Evolutionary conservation across 2,113 vertebrate species (phyloP), one percentile per base, ranked within the genome.

Genomic region (Dicentrarchus labrax): DNA sequence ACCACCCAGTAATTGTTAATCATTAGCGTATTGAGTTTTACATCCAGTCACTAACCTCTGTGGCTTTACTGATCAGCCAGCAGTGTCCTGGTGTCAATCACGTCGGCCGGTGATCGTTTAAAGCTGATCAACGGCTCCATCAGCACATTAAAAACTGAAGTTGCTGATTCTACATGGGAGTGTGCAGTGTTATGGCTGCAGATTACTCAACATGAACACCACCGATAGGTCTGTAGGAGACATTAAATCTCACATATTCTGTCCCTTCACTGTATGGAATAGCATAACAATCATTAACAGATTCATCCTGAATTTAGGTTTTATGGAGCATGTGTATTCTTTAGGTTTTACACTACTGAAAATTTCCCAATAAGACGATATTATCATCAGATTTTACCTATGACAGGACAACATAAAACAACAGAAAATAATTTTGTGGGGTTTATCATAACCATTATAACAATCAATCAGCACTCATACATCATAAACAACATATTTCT

Each of bases 1-100:
- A 50, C 39, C 12, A 4, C 21, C 38, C 60, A 57, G 73, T 91
- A 92, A 91, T 88, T 90, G 89, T 85, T 89, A 91, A 90, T 92
- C 90, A 76, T 91, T 91, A 66, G 7, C 0, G 11, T 90, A 86
- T 90, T 82, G 89, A 86, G 62, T 84, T 77, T 80, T 86, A 78
- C 90, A 86, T 90, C 80, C 87, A 89, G 82, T 77, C 72, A 82
- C 72, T 85, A 84, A 88, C 86, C 90, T 86, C 51, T 51, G 72
- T 51, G 82, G 75, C 79, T 79, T 76, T 57, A 45, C 76, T 77
- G 90, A 91, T 89, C 90, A 79, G 74, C 73, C 57, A 2, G 59
- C 39, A 8, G 60, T 16, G 74, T 73, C 51, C 79, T 7, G 21
- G 5, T 80, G 82, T 88, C 87, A 76, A 62, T 89, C 89, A 86